These are phyloP conservation scores for Triplophysa siluroides DNA, from an alignment of 2,113 vertebrate species.

Conservation along the genomic window DNA sequence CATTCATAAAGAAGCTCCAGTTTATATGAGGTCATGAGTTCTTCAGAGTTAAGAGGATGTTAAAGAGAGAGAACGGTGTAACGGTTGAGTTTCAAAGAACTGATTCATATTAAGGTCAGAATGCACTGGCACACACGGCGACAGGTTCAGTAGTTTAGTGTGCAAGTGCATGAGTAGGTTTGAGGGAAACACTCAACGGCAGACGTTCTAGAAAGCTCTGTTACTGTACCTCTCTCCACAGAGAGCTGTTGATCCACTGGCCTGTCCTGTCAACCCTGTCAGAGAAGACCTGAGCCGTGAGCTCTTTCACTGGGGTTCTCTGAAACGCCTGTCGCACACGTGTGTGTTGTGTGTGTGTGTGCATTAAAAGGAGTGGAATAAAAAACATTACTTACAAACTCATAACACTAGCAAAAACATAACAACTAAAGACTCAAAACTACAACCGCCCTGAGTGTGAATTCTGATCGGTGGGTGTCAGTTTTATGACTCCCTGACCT, in stretches of 20 bases:
- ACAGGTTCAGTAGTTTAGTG: conserved; percentile 5
- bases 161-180: conserved; percentile 4
- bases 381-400: conserved; percentile 27
- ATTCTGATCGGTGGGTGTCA: background rate
- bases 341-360: conserved; percentile 36
- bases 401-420: background rate
- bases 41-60: too few species aligned
- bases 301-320: conserved; percentile 73
- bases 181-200: background rate
- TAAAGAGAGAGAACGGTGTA: too few species aligned
- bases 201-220: conserved; percentile 1
- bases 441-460: background rate
- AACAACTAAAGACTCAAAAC: background rate
- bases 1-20: too few species aligned
- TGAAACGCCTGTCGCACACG: conserved; percentile 83
- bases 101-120: background rate
- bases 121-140: background rate
- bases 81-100: too few species aligned
- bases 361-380: conserved; percentile 38
- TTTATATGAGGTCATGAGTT: too few species aligned
- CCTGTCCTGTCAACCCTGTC: conserved; percentile 63
- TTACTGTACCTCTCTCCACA: conserved; percentile 84
- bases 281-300: conserved; percentile 71
- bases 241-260: conserved; percentile 72
- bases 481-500: conserved; percentile 7